Evolutionary conservation across 1,140 invertebrate genomes (phyloP), one percentile per base, ranked within the genome.

Genomic region (Harlomillsia oculata): DNA sequence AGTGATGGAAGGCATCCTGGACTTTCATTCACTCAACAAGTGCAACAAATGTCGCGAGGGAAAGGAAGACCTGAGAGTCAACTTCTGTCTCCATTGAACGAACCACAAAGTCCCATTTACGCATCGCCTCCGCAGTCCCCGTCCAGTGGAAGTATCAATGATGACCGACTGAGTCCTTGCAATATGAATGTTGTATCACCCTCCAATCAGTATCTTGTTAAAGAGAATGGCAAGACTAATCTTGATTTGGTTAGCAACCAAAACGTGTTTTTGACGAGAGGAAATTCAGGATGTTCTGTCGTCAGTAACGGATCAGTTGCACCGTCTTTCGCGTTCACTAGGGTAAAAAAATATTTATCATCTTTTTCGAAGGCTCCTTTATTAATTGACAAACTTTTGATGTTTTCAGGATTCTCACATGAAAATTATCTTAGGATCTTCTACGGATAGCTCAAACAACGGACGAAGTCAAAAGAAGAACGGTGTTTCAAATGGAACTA

Each of bases 41-140:
- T 88, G 13, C 84, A 88, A 60, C 76, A 76, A 63, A 63, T 75
- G 72, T 49, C 69, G 70, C 25, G 73, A 71, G 51, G 65, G 72
- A 25, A 66, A 53, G 37, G 39, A n/a, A 39, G 57, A n/a, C 59
- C 57, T 9, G 53, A 61, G 18, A 54, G 61, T 25, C 63, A 61
- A 3, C 56, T 60, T 2, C 59, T 62, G 20, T 61, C 64, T 9
- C 26, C 69, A 69, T 16, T 67, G 71, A 52, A 81, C 66, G 84
- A 85, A 65, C 82, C 83, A 1, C 81, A 83, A 63, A 84, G 81
- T 63, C 88, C 87, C 1, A 79, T 89, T 26, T 89, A 89, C 67
- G 84, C 86, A 2, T 86, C 84, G 44, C 86, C 87, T 13, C 84
- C 86, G 1, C 80, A 85, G 51, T 88, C 85, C 44, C 87, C 87